Evolutionary conservation across 2,113 vertebrate genomes (phyloP).

Genomic region (Myotis davidii): DNA sequence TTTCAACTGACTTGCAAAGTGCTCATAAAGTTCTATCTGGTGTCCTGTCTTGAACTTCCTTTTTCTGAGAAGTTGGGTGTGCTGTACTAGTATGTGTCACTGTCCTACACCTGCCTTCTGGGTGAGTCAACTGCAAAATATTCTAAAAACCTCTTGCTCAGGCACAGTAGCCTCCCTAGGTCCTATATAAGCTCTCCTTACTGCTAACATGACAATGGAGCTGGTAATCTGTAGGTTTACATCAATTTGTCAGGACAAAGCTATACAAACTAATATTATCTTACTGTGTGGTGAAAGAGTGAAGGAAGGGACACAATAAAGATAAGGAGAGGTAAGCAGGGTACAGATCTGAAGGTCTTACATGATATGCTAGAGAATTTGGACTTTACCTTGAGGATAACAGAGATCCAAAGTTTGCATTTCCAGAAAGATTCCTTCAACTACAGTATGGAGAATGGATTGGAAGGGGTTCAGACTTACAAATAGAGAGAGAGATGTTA

Average conservation of each 20-base stretch:
- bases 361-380: constrained; percentile 16
- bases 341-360: neutral
- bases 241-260: constrained; percentile 36
- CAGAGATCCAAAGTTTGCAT: constrained; percentile 6
- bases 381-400: constrained; percentile 44
- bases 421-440: constrained; percentile 54
- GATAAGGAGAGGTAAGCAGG: neutral
- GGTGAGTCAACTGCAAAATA: constrained; percentile 38
- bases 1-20: constrained; percentile 53
- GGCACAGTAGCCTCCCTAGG: neutral
- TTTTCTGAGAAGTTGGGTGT: constrained; percentile 71
- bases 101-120: constrained; percentile 30
- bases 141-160: constrained; percentile 42
- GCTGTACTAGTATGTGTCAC: neutral
- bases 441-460: neutral
- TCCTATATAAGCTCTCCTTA: neutral
- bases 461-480: neutral
- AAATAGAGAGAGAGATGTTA: neutral
- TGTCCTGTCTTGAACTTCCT: constrained; percentile 62
- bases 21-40: constrained; percentile 31
- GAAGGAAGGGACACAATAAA: neutral
- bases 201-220: constrained; percentile 1
- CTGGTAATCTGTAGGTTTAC: neutral
- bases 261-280: constrained; percentile 36
- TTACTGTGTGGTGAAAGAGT: neutral